Evolutionary conservation across 2,888 invertebrate genomes (phyloP).

Genomic region (Tipula lateralis): DNA sequence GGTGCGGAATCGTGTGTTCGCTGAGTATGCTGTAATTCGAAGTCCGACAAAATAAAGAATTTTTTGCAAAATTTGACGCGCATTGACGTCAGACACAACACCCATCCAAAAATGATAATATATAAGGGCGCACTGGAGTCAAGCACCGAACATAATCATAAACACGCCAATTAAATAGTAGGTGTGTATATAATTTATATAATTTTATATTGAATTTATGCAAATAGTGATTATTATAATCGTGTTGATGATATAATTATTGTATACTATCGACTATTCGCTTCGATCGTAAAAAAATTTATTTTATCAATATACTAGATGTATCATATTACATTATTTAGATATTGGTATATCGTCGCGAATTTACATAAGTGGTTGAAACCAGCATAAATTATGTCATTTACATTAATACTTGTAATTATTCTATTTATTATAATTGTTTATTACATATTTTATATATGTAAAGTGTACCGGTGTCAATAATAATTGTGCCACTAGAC

Average conservation of each 20-base stretch:
- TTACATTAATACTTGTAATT: background rate
- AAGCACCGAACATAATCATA: too few species aligned
- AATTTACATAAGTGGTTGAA: background rate
- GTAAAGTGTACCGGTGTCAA: too few species aligned
- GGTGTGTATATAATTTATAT: background rate
- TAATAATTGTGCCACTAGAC: too few species aligned
- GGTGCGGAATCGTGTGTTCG: too few species aligned
- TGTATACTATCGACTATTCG: background rate
- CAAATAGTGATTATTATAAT: background rate
- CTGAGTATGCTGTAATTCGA: too few species aligned
- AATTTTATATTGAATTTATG: background rate
- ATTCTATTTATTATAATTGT: too few species aligned
- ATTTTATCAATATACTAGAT: background rate
- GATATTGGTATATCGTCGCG: background rate
- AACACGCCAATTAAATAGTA: background rate
- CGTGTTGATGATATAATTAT: background rate
- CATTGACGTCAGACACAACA: too few species aligned
- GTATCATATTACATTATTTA: background rate
- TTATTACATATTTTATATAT: too few species aligned
- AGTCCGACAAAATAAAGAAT: too few species aligned
- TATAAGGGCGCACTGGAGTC: too few species aligned
- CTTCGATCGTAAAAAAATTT: background rate
- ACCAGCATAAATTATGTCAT: background rate
- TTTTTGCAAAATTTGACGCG: too few species aligned
- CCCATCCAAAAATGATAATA: too few species aligned